phyloP scores from a whole-genome alignment of 2,113 vertebrate species.

The Paralichthys olivaceus region DNA sequence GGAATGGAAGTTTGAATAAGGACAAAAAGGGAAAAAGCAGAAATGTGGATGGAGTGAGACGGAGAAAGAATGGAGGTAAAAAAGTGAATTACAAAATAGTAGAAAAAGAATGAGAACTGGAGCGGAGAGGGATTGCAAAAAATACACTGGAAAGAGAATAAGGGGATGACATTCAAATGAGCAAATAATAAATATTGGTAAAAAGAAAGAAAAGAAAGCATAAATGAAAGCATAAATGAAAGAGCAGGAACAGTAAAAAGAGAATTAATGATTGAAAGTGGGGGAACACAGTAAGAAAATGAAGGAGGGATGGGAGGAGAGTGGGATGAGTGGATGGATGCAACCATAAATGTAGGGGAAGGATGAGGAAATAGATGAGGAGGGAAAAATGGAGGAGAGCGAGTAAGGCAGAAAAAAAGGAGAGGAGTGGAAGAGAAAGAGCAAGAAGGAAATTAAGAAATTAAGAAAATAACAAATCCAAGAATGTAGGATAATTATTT shows the following conservation, averaged over 20 bases:
- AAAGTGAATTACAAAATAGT: too few species aligned
- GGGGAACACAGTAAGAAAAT: background rate
- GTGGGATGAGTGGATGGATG: background rate
- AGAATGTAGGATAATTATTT: conserved; percentile 13
- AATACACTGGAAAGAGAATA: too few species aligned
- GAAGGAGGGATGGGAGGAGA: background rate
- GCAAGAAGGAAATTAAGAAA: background rate
- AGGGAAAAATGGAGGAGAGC: background rate
- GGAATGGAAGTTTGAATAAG: too few species aligned
- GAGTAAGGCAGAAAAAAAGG: background rate
- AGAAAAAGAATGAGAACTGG: too few species aligned
- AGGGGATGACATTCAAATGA: too few species aligned
- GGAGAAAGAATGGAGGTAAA: too few species aligned
- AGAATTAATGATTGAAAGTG: background rate
- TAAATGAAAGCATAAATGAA: too few species aligned
- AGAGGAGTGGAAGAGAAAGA: background rate
- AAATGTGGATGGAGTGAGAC: too few species aligned
- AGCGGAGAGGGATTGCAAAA: too few species aligned
- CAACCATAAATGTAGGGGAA: background rate
- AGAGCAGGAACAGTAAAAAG: background rate
- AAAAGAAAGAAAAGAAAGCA: too few species aligned
- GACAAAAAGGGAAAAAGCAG: too few species aligned
- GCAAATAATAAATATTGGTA: too few species aligned
- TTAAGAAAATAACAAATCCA: background rate
- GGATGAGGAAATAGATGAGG: background rate